These are phyloP conservation scores for Drosophila ustulata DNA, from an alignment of 2,888 invertebrate genomes.

Conservation along the genomic window DNA sequence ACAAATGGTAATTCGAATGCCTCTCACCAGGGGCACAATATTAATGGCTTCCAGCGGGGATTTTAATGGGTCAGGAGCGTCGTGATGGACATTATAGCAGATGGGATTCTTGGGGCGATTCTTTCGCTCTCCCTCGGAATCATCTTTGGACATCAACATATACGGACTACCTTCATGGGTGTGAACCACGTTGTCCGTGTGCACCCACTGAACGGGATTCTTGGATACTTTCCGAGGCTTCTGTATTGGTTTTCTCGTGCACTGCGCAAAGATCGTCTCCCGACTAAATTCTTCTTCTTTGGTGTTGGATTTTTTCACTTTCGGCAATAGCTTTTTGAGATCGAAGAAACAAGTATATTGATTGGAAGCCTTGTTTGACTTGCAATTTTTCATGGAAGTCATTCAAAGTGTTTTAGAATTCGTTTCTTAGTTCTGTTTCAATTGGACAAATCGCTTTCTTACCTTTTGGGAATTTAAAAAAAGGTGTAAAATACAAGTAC, in stretches of 20 bases:
- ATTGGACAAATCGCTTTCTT: constrained; percentile 6
- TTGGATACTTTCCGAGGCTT: not conserved
- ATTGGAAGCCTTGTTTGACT: constrained; percentile 31
- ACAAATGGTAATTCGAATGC: constrained; percentile 76
- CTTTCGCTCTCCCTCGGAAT: constrained; percentile 19
- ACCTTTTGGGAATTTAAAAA: constrained; percentile 30
- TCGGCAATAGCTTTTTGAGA: constrained; percentile 35
- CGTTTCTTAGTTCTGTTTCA: too few relatives aligned
- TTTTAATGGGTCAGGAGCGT: constrained; percentile 9
- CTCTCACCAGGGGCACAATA: constrained; percentile 45
- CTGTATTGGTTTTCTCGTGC: not conserved
- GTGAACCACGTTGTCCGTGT: not conserved
- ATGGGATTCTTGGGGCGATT: constrained; percentile 31
- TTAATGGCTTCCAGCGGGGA: constrained; percentile 23
- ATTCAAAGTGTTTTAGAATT: constrained; percentile 29
- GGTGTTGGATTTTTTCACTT: not conserved
- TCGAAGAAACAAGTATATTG: constrained; percentile 43
- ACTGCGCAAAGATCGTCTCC: constrained; percentile 12
- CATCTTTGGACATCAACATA: constrained; percentile 37
- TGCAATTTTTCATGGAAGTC: constrained; percentile 42
- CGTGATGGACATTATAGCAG: constrained; percentile 52
- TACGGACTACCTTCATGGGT: constrained; percentile 23
- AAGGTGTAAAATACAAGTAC: constrained; percentile 11
- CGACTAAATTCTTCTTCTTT: constrained; percentile 3
- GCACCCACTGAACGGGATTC: constrained; percentile 23